A percentile compares a stretch with the other conserved stretches of the same genome.
These are phyloP conservation scores for Metopia argyrocephala DNA, from an alignment of 2,888 invertebrate genomes.

Conservation along the genomic window DNA sequence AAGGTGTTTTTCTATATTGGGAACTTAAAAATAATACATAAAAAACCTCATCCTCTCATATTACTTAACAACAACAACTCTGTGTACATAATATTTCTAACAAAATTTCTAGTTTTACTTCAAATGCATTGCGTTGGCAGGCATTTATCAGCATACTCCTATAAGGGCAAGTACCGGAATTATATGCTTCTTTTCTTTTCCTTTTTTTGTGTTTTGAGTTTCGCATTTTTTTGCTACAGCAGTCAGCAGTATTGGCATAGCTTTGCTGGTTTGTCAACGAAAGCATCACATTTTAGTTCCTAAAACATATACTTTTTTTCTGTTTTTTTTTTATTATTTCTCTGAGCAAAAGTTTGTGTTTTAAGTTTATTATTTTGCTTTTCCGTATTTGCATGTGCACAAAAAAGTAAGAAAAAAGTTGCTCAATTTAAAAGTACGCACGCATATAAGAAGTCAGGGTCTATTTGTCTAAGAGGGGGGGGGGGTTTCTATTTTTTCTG, in stretches of 20 bases:
- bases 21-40: conserved; percentile 26
- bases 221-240: conserved; percentile 3
- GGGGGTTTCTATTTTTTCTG: neutral
- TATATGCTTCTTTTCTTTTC: conserved; percentile 37
- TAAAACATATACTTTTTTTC: conserved; percentile 38
- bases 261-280: conserved; percentile 49
- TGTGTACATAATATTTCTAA: neutral
- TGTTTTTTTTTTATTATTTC: no score
- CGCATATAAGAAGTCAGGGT: conserved; percentile 45
- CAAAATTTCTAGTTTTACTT: neutral
- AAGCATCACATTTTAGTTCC: conserved; percentile 45
- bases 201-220: neutral
- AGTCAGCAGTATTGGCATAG: no score
- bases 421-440: conserved; percentile 18
- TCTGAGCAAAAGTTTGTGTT: neutral
- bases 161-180: conserved; percentile 46
- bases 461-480: neutral
- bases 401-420: no score
- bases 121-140: neutral
- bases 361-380: neutral
- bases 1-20: conserved; percentile 52
- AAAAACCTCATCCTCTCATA: neutral
- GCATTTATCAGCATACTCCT: neutral
- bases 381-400: neutral
- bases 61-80: no score